phyloP scores from a whole-genome alignment of 1,140 invertebrate genomes.

The Ridgeia piscesae region DNA sequence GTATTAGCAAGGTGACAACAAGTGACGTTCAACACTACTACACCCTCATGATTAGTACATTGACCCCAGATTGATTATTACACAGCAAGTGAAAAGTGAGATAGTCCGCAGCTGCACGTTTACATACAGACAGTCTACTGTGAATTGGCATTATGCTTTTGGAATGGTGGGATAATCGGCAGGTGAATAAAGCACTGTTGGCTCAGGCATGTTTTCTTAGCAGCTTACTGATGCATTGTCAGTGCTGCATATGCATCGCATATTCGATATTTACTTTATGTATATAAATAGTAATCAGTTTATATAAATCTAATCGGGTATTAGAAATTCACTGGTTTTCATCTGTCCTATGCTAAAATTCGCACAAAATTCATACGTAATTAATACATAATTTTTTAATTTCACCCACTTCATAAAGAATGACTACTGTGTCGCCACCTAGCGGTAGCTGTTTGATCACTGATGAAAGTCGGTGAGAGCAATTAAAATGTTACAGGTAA shows the following conservation, averaged over 20 bases:
- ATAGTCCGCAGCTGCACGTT: neutral
- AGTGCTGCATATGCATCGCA: neutral
- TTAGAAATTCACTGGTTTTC: neutral
- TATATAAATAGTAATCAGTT: neutral
- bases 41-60: too few species aligned
- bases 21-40: too few species aligned
- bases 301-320: neutral
- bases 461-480: too few species aligned
- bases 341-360: neutral
- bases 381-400: neutral
- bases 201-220: neutral
- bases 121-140: neutral
- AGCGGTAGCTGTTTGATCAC: too few species aligned
- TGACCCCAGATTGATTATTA: too few species aligned
- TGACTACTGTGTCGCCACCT: too few species aligned
- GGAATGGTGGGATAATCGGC: neutral
- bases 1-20: too few species aligned
- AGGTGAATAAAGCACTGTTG: neutral
- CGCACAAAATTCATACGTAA: neutral
- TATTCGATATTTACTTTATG: neutral
- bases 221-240: neutral
- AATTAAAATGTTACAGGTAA: too few species aligned
- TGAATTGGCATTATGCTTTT: neutral
- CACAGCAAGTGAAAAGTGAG: neutral
- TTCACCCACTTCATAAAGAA: too few species aligned